Conservation (phyloP, 2,113 vertebrate species). For the Oceanodroma tethys region DNA sequence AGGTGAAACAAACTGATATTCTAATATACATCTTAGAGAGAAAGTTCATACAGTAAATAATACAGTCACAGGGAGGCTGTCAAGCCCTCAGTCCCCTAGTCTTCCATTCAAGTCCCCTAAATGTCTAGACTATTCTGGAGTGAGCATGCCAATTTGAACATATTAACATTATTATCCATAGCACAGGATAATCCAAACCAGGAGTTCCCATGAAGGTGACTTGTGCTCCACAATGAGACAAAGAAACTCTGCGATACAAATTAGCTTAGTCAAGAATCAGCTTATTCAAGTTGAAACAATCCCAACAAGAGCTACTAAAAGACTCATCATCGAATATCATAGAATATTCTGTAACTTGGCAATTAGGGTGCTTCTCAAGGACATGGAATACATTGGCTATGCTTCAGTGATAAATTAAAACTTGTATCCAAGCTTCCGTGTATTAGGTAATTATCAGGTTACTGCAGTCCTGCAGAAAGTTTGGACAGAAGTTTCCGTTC, state of each 20-base stretch:
- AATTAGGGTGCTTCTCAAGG: background rate
- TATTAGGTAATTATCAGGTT: background rate
- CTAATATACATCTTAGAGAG: background rate
- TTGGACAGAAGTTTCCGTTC: background rate
- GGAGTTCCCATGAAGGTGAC: background rate
- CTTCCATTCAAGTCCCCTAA: background rate
- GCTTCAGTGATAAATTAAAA: background rate
- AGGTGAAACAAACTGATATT: background rate
- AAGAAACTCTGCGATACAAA: background rate
- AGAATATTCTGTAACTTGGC: background rate
- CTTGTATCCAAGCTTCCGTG: background rate
- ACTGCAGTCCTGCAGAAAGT: background rate
- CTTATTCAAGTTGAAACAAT: background rate
- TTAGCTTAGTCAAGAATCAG: background rate
- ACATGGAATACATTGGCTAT: background rate
- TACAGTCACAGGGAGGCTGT: background rate
- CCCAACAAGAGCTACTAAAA: background rate
- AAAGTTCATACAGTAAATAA: background rate
- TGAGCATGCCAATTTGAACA: rapidly evolving
- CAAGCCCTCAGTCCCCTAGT: background rate
- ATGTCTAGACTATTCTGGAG: background rate
- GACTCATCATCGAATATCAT: background rate
- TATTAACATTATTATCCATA: background rate
- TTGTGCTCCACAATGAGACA: background rate
- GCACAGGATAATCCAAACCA: background rate